Evolutionary conservation across 2,888 invertebrate species (phyloP).

Genomic region (Steromphala cineraria): DNA sequence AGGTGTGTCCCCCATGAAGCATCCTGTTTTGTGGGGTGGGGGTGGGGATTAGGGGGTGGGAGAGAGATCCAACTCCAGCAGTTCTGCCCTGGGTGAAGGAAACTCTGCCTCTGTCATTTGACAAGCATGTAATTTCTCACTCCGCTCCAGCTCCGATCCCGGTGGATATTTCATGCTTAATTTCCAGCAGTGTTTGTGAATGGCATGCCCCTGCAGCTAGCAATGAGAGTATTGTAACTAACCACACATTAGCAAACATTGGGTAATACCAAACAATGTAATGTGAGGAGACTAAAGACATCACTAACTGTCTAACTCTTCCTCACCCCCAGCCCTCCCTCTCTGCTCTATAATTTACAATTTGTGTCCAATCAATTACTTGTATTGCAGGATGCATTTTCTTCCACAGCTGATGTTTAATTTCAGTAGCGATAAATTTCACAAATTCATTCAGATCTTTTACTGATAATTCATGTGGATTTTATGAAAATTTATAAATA

Average conservation of each 20-base stretch:
- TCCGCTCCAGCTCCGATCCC: background rate
- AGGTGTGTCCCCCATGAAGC: background rate
- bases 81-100: constrained; percentile 5
- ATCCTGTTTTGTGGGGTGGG: background rate
- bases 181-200: constrained; percentile 9
- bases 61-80: too few relatives aligned
- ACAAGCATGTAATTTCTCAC: constrained; percentile 7
- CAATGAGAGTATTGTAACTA: background rate
- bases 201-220: background rate
- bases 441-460: too few relatives aligned
- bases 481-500: too few relatives aligned
- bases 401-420: too few relatives aligned
- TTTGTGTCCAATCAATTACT: too few relatives aligned
- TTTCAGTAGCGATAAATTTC: too few relatives aligned
- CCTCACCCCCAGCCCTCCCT: too few relatives aligned
- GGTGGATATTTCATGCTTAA: constrained; percentile 1
- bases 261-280: background rate
- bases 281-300: too few relatives aligned
- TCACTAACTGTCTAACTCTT: too few relatives aligned
- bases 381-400: too few relatives aligned
- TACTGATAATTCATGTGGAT: too few relatives aligned
- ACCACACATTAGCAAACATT: constrained; percentile 20
- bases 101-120: background rate
- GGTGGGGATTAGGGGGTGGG: background rate
- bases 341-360: too few relatives aligned